Base-by-base conservation (phyloP, 2,888 invertebrate genomes). In the Caenorhabditis auriculariae region DNA sequence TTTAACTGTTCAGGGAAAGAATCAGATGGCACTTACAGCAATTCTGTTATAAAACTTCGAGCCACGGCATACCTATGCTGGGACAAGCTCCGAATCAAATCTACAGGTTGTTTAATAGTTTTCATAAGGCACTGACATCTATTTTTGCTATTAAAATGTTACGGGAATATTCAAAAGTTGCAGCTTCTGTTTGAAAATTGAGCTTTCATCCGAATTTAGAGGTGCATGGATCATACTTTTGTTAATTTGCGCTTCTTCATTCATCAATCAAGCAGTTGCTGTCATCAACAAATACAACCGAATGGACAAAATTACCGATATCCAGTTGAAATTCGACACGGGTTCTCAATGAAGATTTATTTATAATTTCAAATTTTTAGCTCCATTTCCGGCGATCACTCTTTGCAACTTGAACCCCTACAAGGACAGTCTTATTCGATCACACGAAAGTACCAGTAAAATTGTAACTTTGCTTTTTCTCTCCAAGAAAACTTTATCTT, bases 381-480 rank as follows among this genome's bases (percentile, higher is more conserved):
- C 75, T n/a, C 76, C 77, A 5, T 78, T 78, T 49, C 78, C 78
- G 26, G 76, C 78, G 0, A 77, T 78, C 19, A 78, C 77, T 7
- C 45, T 78, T 7, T 78, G 78, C 60, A 78, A 78, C 32, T 50
- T 78, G 23, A 78, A 78, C 53, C 78, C 78, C 12, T 78, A 78
- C 52, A 74, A 72, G 47, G 73, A 72, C 44, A 75, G 75, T 53
- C 28, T 72, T 1, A 74, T 76, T 5, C 49, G 64, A 15, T 69
- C 69, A 7, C 74, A 77, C 44, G 74, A 75, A 5, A 59, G 72
- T 39, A 70, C 78, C n/a, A 66, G 63, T 42, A 65, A 75, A 60
- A 79, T 76, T 56, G 78, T 78, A 21, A 45, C 73, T 54, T 45
- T 0, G 19, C 12, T 19, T 35, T 38, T 27, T n/a, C n/a, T n/a